Evolutionary conservation across 2,888 invertebrate genomes (phyloP).

Genomic region (Dolomedes plantarius): DNA sequence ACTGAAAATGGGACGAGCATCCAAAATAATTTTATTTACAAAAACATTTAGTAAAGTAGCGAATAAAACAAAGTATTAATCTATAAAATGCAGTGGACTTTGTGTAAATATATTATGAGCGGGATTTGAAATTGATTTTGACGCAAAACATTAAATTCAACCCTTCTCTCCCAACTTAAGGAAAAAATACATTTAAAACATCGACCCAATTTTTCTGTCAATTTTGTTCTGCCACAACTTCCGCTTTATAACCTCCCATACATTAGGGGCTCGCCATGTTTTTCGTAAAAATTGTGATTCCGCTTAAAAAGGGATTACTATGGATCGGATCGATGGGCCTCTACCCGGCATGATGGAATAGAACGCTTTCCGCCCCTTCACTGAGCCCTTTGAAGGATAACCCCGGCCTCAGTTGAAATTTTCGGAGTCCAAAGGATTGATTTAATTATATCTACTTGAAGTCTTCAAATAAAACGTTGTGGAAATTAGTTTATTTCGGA

Average conservation of each 20-base stretch:
- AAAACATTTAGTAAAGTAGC: no score
- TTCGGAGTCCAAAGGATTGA: not conserved
- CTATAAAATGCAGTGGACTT: no score
- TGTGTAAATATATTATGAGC: no score
- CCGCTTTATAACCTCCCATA: not conserved
- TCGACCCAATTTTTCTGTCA: not conserved
- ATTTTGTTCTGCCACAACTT: not conserved
- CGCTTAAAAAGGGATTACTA: not conserved
- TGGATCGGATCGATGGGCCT: not conserved
- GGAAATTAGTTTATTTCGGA: not conserved
- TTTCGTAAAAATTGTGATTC: slow-evolving; percentile 2
- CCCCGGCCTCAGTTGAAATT: not conserved
- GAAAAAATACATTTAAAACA: not conserved
- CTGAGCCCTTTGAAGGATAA: not conserved
- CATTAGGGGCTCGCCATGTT: not conserved
- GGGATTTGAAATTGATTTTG: no score
- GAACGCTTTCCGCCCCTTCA: not conserved
- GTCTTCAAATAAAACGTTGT: not conserved
- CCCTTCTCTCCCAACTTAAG: not conserved
- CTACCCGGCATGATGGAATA: not conserved
- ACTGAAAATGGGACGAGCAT: no score
- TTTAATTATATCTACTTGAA: not conserved
- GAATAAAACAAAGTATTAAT: no score
- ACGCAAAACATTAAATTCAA: not conserved
- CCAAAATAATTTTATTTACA: no score